phyloP scores from a whole-genome alignment of 2,113 vertebrate genomes.

The Scalopus aquaticus region DNA sequence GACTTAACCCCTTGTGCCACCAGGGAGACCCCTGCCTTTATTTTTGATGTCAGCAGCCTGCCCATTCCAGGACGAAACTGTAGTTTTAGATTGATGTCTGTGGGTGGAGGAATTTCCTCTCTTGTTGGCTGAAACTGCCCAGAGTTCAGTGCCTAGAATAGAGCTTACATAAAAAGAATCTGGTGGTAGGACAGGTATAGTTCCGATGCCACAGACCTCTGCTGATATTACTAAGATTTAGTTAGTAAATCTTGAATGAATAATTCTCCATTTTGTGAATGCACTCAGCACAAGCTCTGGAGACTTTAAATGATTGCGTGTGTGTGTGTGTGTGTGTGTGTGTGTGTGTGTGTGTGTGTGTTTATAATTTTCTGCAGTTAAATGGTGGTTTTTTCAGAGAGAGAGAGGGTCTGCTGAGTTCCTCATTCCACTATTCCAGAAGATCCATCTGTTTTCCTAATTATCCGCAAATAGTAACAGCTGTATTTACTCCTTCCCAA shows the following conservation, averaged over 20 bases:
- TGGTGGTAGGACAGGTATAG: neutral
- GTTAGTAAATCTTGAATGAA: neutral
- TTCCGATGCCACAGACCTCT: neutral
- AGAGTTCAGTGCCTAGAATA: neutral
- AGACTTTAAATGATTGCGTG: neutral
- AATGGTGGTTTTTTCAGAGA: neutral
- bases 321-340: neutral
- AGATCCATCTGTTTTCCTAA: neutral
- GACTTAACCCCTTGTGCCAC: no score
- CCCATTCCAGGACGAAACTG: neutral
- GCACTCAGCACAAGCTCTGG: neutral
- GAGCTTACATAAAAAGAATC: neutral
- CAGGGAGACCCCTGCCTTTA: no score
- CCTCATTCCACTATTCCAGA: neutral
- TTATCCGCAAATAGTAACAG: neutral
- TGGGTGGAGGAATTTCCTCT: neutral
- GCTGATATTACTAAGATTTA: neutral
- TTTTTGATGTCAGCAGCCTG: neutral
- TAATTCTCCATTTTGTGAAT: neutral
- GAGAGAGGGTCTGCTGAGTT: neutral
- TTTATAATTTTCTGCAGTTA: neutral
- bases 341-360: neutral
- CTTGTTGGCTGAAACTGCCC: neutral
- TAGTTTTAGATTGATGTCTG: neutral
- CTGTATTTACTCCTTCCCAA: neutral